A percentile compares a stretch with the other conserved stretches of the same genome.
Conservation (phyloP, 1,140 invertebrate genomes). For the Anagrus nilaparvatae region DNA sequence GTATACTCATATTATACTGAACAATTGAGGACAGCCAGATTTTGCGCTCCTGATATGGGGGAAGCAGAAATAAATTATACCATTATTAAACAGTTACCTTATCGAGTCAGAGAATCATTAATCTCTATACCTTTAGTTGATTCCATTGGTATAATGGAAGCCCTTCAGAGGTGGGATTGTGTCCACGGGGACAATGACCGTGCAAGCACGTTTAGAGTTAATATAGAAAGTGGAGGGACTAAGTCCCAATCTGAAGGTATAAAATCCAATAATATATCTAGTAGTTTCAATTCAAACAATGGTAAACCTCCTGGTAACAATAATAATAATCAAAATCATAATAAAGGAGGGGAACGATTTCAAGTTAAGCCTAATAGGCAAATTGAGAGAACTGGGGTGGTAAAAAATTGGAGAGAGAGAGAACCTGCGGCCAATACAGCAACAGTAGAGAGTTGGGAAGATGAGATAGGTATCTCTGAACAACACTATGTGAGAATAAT, state of each 20-base stretch:
- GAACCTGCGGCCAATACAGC: no score
- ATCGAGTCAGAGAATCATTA: not conserved
- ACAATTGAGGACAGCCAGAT: not conserved
- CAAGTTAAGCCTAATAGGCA: not conserved
- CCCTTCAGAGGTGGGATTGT: not conserved
- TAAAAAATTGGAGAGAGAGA: no score
- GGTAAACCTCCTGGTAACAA: not conserved
- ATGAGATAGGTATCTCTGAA: no score
- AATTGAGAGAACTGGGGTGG: not conserved
- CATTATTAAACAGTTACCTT: constrained; percentile 9
- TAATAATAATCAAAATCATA: not conserved
- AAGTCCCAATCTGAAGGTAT: not conserved
- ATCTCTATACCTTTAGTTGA: not conserved
- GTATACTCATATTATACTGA: constrained; percentile 1
- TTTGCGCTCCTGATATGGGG: constrained; percentile 3
- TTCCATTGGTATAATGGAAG: not conserved
- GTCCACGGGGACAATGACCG: not conserved
- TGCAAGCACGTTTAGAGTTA: not conserved
- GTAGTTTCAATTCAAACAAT: not conserved
- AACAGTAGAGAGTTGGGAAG: no score
- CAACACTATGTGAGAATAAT: not conserved
- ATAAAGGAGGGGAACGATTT: not conserved
- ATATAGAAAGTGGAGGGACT: not conserved
- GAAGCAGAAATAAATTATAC: constrained; percentile 9
- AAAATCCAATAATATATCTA: not conserved